Percentiles rank a stretch among this genome's conserved stretches.
phyloP scores from a whole-genome alignment of 2,888 invertebrate genomes.

The Vesta saturnalis region DNA sequence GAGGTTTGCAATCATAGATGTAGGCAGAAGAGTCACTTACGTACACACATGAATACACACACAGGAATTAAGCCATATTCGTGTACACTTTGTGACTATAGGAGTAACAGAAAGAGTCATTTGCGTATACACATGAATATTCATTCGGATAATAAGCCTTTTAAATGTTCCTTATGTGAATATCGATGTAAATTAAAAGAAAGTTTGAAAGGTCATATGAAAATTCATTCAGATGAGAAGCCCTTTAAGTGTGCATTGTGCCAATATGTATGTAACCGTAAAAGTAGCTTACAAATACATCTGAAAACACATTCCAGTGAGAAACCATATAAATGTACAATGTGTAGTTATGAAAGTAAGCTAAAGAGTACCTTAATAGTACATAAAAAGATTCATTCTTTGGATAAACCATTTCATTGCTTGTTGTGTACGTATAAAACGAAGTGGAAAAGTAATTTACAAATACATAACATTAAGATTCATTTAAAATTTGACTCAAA shows the following conservation, averaged over 20 bases:
- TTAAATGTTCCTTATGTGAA: conserved; percentile 17
- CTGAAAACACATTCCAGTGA: conserved; percentile 2
- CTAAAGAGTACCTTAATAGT: background rate
- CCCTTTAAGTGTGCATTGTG: conserved; percentile 2
- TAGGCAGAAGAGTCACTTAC: background rate
- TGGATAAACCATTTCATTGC: background rate
- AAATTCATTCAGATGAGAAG: conserved; percentile 4
- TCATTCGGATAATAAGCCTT: conserved; percentile 12
- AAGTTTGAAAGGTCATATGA: background rate
- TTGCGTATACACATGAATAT: conserved; percentile 19
- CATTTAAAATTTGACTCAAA: background rate
- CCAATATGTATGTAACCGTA: background rate
- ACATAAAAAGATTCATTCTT: background rate
- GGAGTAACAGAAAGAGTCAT: background rate
- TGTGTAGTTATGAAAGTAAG: background rate
- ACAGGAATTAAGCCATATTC: conserved; percentile 7
- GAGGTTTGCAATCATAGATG: background rate
- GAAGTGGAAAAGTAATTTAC: background rate
- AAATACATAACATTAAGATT: background rate
- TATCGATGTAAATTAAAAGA: background rate
- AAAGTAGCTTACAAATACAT: background rate
- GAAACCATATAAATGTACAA: background rate
- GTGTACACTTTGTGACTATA: conserved; percentile 14
- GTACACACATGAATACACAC: conserved; percentile 5
- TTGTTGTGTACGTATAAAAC: background rate